Evolutionary conservation across 2,113 vertebrate species (phyloP).

Genomic region (Eurystomus gularis): DNA sequence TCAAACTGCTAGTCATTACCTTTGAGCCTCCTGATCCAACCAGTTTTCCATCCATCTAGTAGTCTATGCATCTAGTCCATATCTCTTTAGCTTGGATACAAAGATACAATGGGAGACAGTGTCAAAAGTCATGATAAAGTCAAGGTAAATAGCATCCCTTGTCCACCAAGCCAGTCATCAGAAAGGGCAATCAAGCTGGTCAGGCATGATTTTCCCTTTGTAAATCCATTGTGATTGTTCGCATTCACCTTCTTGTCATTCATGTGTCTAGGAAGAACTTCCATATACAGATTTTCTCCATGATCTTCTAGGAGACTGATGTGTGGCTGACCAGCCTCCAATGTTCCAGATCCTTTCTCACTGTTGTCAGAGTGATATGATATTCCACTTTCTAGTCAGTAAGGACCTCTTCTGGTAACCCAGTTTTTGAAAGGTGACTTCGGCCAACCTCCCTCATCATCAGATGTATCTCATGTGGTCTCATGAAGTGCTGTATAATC

Average conservation of each 20-base stretch:
- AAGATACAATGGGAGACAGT: not conserved
- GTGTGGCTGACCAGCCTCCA: not conserved
- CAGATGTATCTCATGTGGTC: not conserved
- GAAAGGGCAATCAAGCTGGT: not conserved
- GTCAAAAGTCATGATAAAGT: not conserved
- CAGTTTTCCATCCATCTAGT: not conserved
- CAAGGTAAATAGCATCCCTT: not conserved
- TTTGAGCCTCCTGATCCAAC: not conserved
- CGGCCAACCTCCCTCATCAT: not conserved
- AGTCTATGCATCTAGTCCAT: not conserved
- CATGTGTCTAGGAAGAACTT: not conserved
- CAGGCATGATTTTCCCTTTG: not conserved
- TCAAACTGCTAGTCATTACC: not conserved
- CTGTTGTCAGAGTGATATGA: not conserved
- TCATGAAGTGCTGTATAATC: not conserved
- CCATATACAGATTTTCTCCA: not conserved
- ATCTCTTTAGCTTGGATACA: not conserved
- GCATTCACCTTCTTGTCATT: not conserved
- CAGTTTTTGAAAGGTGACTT: not conserved
- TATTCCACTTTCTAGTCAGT: not conserved
- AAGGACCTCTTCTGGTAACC: not conserved
- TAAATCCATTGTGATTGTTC: not conserved
- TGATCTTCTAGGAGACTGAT: not conserved
- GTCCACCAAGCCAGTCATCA: not conserved
- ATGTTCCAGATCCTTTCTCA: not conserved